These are phyloP conservation scores for Anadara kagoshimensis DNA, from an alignment of 1,140 invertebrate genomes.

Conservation along the genomic window DNA sequence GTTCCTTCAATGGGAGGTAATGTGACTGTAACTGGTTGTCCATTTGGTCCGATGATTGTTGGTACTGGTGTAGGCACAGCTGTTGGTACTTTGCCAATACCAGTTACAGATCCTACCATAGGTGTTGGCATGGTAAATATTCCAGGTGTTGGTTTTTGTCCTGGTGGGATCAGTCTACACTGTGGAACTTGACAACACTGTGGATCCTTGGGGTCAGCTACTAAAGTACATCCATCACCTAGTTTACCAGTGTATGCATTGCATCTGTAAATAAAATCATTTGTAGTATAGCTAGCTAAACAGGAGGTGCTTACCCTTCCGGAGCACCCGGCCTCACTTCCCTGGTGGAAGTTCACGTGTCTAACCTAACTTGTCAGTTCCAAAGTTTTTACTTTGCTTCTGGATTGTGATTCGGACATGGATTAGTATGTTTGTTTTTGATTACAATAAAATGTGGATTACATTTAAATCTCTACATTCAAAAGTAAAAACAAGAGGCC, in stretches of 20 bases:
- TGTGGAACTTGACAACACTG: constrained; percentile 49
- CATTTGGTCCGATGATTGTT: constrained; percentile 31
- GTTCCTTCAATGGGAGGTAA: background rate
- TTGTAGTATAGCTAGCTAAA: too few relatives aligned
- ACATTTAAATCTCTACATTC: too few relatives aligned
- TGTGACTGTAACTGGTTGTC: constrained; percentile 6
- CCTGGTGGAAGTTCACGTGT: too few relatives aligned
- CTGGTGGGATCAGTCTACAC: constrained; percentile 33
- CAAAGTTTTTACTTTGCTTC: too few relatives aligned
- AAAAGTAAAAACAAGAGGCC: too few relatives aligned
- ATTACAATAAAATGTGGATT: too few relatives aligned
- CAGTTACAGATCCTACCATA: constrained; percentile 28
- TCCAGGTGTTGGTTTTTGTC: constrained; percentile 32
- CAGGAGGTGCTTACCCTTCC: too few relatives aligned
- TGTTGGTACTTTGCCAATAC: constrained; percentile 22
- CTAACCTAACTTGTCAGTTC: too few relatives aligned
- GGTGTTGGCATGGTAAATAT: constrained; percentile 23
- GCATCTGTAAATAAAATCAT: constrained; percentile 33
- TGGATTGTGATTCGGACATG: too few relatives aligned
- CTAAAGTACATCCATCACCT: constrained; percentile 30
- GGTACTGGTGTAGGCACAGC: constrained; percentile 32
- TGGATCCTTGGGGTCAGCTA: constrained; percentile 41
- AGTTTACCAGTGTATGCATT: constrained; percentile 17
- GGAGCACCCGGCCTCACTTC: too few relatives aligned
- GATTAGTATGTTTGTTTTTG: too few relatives aligned